A percentile compares a stretch with the other conserved stretches of the same genome.
phyloP scores from a whole-genome alignment of 2,113 vertebrate genomes.

The Epinephelus moara region DNA sequence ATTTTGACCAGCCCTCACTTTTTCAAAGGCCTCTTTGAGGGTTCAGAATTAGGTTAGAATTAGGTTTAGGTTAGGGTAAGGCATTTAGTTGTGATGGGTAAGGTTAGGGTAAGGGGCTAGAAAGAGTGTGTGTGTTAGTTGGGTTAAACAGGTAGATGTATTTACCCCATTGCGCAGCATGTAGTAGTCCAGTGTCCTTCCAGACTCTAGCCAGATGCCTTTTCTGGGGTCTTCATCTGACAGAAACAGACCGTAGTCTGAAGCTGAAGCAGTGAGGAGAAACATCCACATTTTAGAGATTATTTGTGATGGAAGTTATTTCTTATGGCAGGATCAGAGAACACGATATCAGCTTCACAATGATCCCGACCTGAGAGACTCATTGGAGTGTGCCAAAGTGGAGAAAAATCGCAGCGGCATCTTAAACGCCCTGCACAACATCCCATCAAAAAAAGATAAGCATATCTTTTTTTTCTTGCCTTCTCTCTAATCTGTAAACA shows the following conservation, averaged over 20 bases:
- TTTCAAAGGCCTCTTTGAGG: too few relatives aligned
- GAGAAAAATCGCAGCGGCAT: too few relatives aligned
- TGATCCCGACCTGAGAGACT: not conserved
- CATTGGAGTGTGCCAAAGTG: too few relatives aligned
- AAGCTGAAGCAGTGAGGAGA: slow-evolving; percentile 83
- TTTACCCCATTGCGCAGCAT: slow-evolving; percentile 96
- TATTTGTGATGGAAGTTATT: slow-evolving; percentile 5
- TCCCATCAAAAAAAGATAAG: too few relatives aligned
- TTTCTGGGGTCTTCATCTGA: slow-evolving; percentile 96
- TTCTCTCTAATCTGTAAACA: not conserved
- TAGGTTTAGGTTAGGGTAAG: too few relatives aligned
- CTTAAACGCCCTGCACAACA: too few relatives aligned
- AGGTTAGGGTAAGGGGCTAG: too few relatives aligned
- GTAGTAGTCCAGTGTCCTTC: slow-evolving; percentile 95
- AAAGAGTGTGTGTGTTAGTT: not conserved
- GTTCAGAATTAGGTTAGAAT: too few relatives aligned
- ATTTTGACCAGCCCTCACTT: too few relatives aligned
- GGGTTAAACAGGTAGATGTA: not conserved
- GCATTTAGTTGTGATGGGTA: too few relatives aligned
- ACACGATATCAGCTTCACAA: not conserved
- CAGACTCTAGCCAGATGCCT: slow-evolving; percentile 97
- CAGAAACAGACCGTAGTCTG: slow-evolving; percentile 93
- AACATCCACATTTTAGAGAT: slow-evolving; percentile 1
- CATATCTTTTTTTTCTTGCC: too few relatives aligned
- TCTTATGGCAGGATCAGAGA: not conserved